These are phyloP conservation scores for Polietes domitor DNA, from an alignment of 2,888 invertebrate genomes.

Conservation along the genomic window DNA sequence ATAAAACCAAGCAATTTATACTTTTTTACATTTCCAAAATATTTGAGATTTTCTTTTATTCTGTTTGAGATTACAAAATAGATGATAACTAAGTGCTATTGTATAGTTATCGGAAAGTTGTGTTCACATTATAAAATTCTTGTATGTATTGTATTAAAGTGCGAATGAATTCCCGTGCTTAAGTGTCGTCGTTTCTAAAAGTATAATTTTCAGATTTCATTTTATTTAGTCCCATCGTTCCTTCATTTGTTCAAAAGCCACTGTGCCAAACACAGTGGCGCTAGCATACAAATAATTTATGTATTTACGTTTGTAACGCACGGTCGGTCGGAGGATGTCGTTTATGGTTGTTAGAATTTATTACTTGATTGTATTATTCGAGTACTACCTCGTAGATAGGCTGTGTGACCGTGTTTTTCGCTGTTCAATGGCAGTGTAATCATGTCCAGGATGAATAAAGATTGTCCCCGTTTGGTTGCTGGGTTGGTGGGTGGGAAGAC, in stretches of 20 bases:
- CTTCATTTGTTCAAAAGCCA: neutral
- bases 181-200: no score
- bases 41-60: no score
- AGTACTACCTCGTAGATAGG: neutral
- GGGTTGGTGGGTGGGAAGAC: neutral
- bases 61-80: no score
- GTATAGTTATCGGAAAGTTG: no score
- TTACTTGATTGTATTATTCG: slow-evolving; percentile 26
- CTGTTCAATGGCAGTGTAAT: neutral
- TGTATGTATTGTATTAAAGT: no score
- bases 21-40: no score
- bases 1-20: no score
- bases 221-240: no score
- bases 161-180: no score
- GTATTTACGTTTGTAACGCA: slow-evolving; percentile 6
- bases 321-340: slow-evolving; percentile 6
- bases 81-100: no score
- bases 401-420: neutral
- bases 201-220: no score
- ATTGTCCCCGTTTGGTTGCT: neutral
- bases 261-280: neutral
- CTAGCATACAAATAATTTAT: slow-evolving; percentile 8
- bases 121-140: no score
- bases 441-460: neutral
- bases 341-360: slow-evolving; percentile 25